Evolutionary conservation across 2,888 invertebrate genomes (phyloP), one percentile per base, ranked within the genome.

Genomic region (Neocrepidodera transversa): DNA sequence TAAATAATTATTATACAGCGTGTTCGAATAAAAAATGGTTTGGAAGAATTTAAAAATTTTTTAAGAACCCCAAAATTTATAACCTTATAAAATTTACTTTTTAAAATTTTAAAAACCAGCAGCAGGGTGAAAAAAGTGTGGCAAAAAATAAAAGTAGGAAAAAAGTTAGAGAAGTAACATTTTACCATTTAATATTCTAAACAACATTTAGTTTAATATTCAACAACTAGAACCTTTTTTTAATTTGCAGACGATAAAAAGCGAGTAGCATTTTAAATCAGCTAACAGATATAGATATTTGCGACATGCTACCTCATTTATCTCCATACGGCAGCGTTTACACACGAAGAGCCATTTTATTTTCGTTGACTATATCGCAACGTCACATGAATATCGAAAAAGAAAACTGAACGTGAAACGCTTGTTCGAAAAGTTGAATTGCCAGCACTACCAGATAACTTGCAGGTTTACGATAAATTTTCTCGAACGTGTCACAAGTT

Each of bases 301-400:
- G 13, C 35, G 35, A 35, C 35, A 35, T 35, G 13, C 14, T 35
- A 35, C 35, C 70, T 72, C 70, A 71, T 71, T 74, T 74, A 72
- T 72, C 73, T 70, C 69, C 72, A 71, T 71, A 72, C 68, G 69
- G 71, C 60, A 66, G 53, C 62, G 68, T 74, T 75, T 74, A 74
- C 75, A 75, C 74, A 74, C 73, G 73, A 66, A 74, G 68, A 70
- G 63, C 68, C 74, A 74, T 74, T 74, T 74, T 73, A 75, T 74
- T 75, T 74, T 75, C 72, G 73, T 74, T 71, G 74, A 74, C 72
- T 74, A 71, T 74, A 71, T 71, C 68, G 71, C 62, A 69, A 75
- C 74, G 71, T 71, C 66, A 67, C 73, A 71, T 74, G 75, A 75
- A 75, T 75, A 74, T 70, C 71, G 70, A 72, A 51, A 62, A 56